Conservation (phyloP, 1,140 invertebrate species). For the Drosophila pseudoananassae region DNA sequence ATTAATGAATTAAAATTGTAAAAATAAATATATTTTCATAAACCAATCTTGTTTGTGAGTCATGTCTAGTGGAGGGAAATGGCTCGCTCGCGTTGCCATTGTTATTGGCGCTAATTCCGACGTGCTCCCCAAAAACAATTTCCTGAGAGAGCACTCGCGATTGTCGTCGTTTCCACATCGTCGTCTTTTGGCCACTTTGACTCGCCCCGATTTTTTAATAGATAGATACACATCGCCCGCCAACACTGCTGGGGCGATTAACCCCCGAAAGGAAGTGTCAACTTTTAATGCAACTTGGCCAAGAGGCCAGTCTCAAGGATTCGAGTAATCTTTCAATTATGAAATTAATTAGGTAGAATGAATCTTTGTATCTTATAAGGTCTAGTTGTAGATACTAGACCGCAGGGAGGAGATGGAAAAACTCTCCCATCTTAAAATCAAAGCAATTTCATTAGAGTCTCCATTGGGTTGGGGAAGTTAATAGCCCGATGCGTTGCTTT, state of each 20-base stretch:
- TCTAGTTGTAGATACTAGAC: background rate
- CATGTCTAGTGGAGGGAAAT: conserved; percentile 6
- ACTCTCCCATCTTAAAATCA: conserved; percentile 67
- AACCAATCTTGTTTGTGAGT: background rate
- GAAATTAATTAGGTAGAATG: conserved; percentile 3
- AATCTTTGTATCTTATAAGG: background rate
- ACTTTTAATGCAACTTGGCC: conserved; percentile 62
- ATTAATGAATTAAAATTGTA: too few species aligned
- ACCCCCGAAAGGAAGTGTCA: conserved; percentile 73
- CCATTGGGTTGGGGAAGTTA: conserved; percentile 12
- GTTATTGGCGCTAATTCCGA: conserved; percentile 70
- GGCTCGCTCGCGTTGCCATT: conserved; percentile 36
- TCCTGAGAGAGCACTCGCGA: conserved; percentile 61
- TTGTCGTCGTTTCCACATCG: conserved; percentile 46
- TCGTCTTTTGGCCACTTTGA: conserved; percentile 72
- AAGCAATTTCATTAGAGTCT: conserved; percentile 72
- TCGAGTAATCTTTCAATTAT: conserved; percentile 27
- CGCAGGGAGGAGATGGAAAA: conserved; percentile 60
- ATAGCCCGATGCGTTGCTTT: conserved; percentile 43
- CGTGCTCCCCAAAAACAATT: conserved; percentile 68
- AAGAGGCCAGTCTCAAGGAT: conserved; percentile 41
- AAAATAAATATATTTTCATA: too few species aligned
- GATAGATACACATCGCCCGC: conserved; percentile 72
- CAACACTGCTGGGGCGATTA: conserved; percentile 66
- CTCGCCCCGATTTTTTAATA: conserved; percentile 78